Evolutionary conservation across 2,113 vertebrate genomes (phyloP).

Genomic region (Anarrhichthys ocellatus): DNA sequence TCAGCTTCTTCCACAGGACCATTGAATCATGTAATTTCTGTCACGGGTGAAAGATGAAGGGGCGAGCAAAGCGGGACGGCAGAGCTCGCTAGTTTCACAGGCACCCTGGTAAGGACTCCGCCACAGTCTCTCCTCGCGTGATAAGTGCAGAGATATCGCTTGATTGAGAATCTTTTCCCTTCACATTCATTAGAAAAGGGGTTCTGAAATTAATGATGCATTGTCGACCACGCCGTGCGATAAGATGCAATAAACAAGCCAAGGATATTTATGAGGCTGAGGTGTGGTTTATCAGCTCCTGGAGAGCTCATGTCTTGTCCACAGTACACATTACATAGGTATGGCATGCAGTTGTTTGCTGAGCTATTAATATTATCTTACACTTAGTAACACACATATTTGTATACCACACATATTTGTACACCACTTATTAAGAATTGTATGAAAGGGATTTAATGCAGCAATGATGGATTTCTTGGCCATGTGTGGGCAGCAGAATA

Average conservation of each 20-base stretch:
- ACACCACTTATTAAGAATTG: background rate
- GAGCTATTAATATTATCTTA: background rate
- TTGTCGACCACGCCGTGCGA: constrained; percentile 47
- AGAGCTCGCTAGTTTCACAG: constrained; percentile 61
- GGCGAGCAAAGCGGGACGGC: constrained; percentile 36
- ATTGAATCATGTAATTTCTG: constrained; percentile 78
- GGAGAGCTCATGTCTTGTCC: constrained; percentile 33
- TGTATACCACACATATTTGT: background rate
- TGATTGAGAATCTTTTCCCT: constrained; percentile 68
- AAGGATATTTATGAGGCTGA: constrained; percentile 60
- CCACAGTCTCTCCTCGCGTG: constrained; percentile 27
- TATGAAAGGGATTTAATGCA: background rate
- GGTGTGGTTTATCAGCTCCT: constrained; percentile 58
- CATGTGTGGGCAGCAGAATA: background rate
- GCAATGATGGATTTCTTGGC: background rate
- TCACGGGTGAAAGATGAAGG: constrained; percentile 75
- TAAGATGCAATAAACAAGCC: constrained; percentile 74
- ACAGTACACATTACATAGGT: constrained; percentile 20
- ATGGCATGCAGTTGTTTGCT: constrained; percentile 26
- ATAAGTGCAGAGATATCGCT: constrained; percentile 52
- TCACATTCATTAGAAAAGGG: constrained; percentile 71
- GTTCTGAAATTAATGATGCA: constrained; percentile 75
- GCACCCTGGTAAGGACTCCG: constrained; percentile 44
- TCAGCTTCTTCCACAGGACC: constrained; percentile 63
- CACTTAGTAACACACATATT: background rate